Base-by-base conservation (phyloP, 2,797 vertebrate genomes). In the Vireo griseus region DNA sequence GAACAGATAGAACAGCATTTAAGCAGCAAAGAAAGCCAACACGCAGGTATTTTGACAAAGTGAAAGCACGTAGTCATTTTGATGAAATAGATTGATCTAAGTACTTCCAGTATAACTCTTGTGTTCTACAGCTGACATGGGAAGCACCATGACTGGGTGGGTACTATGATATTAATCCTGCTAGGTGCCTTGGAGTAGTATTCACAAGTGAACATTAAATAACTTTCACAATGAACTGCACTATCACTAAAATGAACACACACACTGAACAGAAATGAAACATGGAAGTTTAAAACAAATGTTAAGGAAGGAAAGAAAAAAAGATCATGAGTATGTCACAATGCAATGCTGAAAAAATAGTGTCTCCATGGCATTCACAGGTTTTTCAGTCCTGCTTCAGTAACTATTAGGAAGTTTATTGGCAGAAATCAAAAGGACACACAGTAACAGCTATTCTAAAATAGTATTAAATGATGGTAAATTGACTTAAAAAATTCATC, bases 1-100 rank as follows among this genome's bases (percentile, higher is more conserved):
- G 97, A 98, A 98, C 97, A 98, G 97, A 98, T 42, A 98, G 96
- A 96, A 98, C 9, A 98, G 96, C 80, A 66, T 97, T 98, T 97
- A 97, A 96, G 97, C 95, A 97, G 95, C 86, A 96, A 93, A 93
- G 96, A 96, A 96, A 96, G 92, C 91, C 95, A 97, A 93, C 85
- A 96, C 2, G 17, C 72, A 92, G 86, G 69, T 82, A 96, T 89
- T 96, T 79, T 76, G 94, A 96, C 80, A 93, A 80, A 75, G 73
- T 77, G 65, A 96, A 44, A 79, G 58, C 39, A 88, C 18, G 94
- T 1, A 89, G 90, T 45, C 63, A 61, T 73, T 87, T 12, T 29
- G 54, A 42, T 52, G 37, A n/a, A 48, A 86, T 3, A 40, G 33
- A 48, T 75, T 71, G 69, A 93, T n/a, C 83, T 80, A 88, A 92